Evolutionary conservation across 2,113 vertebrate genomes (phyloP).

Genomic region (Cyphomyrus discorhynchus): DNA sequence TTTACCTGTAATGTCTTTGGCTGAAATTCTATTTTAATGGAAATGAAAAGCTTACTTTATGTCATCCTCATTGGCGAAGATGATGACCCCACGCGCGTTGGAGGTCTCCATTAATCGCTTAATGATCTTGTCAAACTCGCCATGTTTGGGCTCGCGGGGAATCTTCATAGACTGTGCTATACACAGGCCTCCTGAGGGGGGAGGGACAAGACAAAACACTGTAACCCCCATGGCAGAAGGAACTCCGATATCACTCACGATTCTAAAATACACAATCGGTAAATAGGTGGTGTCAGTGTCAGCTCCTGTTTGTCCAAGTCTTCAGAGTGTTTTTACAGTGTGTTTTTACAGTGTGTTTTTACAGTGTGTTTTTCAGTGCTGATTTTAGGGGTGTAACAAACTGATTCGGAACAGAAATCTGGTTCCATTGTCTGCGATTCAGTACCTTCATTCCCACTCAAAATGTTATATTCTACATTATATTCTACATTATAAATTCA

Average conservation of each 20-base stretch:
- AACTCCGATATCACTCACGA: background rate
- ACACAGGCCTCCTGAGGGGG: slow-evolving; percentile 55
- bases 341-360: too few relatives aligned
- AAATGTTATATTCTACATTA: background rate
- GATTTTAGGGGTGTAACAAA: background rate
- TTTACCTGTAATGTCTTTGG: background rate
- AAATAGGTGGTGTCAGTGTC: background rate
- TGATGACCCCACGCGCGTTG: slow-evolving; percentile 68
- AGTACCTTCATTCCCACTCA: background rate
- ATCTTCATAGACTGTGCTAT: slow-evolving; percentile 70
- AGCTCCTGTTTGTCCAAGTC: too few relatives aligned
- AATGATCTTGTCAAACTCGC: slow-evolving; percentile 68
- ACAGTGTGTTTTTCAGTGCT: background rate
- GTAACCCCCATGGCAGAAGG: background rate
- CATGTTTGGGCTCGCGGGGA: slow-evolving; percentile 64
- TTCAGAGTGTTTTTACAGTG: too few relatives aligned
- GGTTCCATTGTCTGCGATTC: background rate
- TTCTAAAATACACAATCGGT: background rate
- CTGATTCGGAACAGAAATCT: background rate
- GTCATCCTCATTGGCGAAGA: slow-evolving; percentile 71
- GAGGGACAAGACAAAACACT: slow-evolving; percentile 24
- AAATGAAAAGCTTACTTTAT: slow-evolving; percentile 55
- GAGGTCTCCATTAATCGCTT: slow-evolving; percentile 66
- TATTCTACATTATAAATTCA: background rate
- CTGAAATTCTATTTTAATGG: background rate